Evolutionary conservation across 2,888 invertebrate genomes (phyloP), one percentile per base, ranked within the genome.

Genomic region (Aleiodes testaceus): DNA sequence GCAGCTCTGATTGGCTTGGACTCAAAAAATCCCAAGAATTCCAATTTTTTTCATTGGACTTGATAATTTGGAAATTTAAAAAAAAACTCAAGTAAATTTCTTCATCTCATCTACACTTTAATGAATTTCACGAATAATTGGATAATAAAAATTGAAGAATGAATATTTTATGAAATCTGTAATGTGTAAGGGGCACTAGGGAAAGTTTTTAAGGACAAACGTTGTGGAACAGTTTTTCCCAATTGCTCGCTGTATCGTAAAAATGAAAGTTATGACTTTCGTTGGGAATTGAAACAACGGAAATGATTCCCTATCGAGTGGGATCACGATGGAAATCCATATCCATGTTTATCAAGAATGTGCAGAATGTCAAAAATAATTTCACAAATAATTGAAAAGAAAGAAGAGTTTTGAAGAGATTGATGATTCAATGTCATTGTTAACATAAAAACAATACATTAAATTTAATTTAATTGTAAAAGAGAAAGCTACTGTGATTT

Each of bases 261-360:
- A 75, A 77, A 77, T 74, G 72, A 77, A 77, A 75, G 72, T 67
- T 59, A 53, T 53, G 66, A 72, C 74, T 77, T 73, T 74, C 73
- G 59, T 69, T 72, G 18, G 42, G 63, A 69, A 44, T 18, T 44
- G 66, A 69, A 45, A 66, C 44, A 69, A 61, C 59, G 64, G 61
- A 50, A 66, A 71, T 22, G 55, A 52, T 68, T 42, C n/a, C 12
- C 53, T 53, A 30, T 47, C 26, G 30, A 22, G 50, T 44, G 16
- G 16, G 50, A 65, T 59, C 61, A 59, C 20, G 61, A 30, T 47
- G 49, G 30, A 18, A 52, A 9, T 52, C 26, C 1, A 26, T 26
- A 5, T 26, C 5, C 5, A 5, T 64, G 52, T 36, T 36, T 36
- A 9, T 36, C 7, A 36, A 11, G 36, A 36, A 36, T 36, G 36